These are phyloP conservation scores for Proales similis DNA, from an alignment of 1,140 invertebrate species.

Conservation along the genomic window DNA sequence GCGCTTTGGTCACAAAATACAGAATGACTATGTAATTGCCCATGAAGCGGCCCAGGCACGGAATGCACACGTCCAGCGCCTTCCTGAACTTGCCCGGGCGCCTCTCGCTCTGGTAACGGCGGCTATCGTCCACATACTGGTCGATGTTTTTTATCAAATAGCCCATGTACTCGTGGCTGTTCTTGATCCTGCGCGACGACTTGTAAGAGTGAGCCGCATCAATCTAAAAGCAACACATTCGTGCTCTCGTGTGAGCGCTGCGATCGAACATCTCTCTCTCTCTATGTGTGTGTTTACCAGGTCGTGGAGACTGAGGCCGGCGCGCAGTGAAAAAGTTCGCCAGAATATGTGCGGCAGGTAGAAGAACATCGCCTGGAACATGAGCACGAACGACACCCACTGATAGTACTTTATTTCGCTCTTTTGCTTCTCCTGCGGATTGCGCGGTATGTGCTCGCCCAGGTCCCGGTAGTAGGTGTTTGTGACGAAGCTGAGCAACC, in stretches of 20 bases:
- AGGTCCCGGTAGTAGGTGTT: slow-evolving; percentile 33
- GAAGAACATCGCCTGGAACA: slow-evolving; percentile 40
- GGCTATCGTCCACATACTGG: slow-evolving; percentile 36
- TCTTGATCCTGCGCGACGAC: slow-evolving; percentile 23
- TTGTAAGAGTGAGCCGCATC: slow-evolving; percentile 34
- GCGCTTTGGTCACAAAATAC: slow-evolving; percentile 54
- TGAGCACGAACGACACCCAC: slow-evolving; percentile 40
- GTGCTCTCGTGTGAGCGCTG: too few species aligned
- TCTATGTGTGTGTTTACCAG: too few species aligned
- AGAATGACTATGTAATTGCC: slow-evolving; percentile 54
- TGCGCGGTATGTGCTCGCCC: slow-evolving; percentile 19
- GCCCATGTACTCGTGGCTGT: slow-evolving; percentile 32
- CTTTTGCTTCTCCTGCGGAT: background rate
- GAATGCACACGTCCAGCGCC: slow-evolving; percentile 37
- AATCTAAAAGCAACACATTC: too few species aligned
- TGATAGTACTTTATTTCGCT: slow-evolving; percentile 40
- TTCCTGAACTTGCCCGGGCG: background rate
- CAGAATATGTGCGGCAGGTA: slow-evolving; percentile 40
- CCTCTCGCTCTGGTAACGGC: slow-evolving; percentile 8
- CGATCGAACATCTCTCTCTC: too few species aligned
- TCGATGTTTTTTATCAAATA: slow-evolving; percentile 36
- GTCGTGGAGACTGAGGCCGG: slow-evolving; percentile 38
- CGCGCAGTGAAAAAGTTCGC: slow-evolving; percentile 38
- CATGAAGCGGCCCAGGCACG: slow-evolving; percentile 49
- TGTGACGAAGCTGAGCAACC: slow-evolving; percentile 26